Evolutionary conservation across 2,113 vertebrate genomes (phyloP), one percentile per base, ranked within the genome.

Genomic region (Cyanistes caeruleus): DNA sequence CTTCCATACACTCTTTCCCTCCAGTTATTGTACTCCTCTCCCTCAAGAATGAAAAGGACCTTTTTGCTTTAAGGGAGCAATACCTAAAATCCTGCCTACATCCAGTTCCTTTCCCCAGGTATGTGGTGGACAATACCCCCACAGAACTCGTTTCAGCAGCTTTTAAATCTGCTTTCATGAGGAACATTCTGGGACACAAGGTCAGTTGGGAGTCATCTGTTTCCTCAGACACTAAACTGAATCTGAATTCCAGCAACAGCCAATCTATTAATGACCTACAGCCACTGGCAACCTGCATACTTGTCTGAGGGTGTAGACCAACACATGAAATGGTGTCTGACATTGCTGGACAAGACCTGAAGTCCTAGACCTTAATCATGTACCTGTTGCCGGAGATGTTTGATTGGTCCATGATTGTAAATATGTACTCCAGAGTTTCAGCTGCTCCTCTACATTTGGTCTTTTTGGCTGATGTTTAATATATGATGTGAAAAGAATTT

Each of bases 201-300:
- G 23, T 44, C 68, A 74, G 16, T 43, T 2, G 0, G 11, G 14
- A 87, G 9, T 44, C 19, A 64, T n/a, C 31, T 2, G 0, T 77
- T 89, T 89, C 37, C 28, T 62, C 59, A 88, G 30, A 58, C 18
- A 62, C 7, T 16, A 80, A 80, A 64, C 8, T 39, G 67, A 82
- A 58, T 31, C 33, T 53, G 28, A 75, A n/a, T 69, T 70, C 73
- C 60, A 81, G 22, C 17, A 65, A 69, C 15, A 87, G n/a, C 7
- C 37, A 60, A 35, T 79, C 67, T 59, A 14, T 52, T 24, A 11
- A 27, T 72, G 22, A 60, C 31, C 49, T 64, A 56, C 27, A 77
- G 17, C 13, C 44, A 46, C 0, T n/a, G 30, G 37, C 41, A 55
- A 62, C 11, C 31, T 62, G 9, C 30, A 64, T 79, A 55, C 4